Conservation (phyloP, 2,888 invertebrate species). For the Tetropium fuscum region DNA sequence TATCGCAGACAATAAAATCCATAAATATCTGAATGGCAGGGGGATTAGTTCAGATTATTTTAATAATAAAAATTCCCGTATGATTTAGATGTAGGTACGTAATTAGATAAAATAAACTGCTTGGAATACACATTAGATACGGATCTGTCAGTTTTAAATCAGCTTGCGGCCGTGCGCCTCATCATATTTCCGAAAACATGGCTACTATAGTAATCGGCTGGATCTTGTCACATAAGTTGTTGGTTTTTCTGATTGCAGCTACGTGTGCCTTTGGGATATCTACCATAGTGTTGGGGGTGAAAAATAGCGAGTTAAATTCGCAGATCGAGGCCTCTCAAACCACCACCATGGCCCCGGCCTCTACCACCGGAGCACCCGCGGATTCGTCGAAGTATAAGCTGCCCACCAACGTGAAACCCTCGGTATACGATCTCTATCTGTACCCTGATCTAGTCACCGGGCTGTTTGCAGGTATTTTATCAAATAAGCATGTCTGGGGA, state of each 20-base stretch:
- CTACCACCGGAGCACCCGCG: constrained; percentile 29
- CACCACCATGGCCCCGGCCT: constrained; percentile 14
- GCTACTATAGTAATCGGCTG: constrained; percentile 43
- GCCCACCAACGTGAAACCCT: constrained; percentile 71
- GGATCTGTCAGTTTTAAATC: background rate
- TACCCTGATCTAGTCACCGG: constrained; percentile 73
- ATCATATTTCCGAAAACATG: background rate
- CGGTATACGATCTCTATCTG: constrained; percentile 76
- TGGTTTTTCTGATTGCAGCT: constrained; percentile 60
- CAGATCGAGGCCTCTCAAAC: constrained; percentile 39
- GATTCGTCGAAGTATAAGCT: constrained; percentile 67
- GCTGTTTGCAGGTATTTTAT: constrained; percentile 67
- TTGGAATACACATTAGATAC: too few species aligned
- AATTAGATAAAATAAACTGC: too few species aligned
- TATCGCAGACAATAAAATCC: too few species aligned
- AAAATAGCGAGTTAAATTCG: constrained; percentile 57
- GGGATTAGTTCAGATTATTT: too few species aligned
- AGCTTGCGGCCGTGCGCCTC: background rate
- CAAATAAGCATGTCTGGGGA: too few species aligned
- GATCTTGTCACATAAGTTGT: constrained; percentile 60
- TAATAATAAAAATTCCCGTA: too few species aligned
- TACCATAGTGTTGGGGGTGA: constrained; percentile 69
- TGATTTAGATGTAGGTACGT: too few species aligned
- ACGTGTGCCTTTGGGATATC: constrained; percentile 67
- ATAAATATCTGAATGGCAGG: too few species aligned